Base-by-base conservation (phyloP, 2,797 vertebrate genomes). In the Catostomus latipinnis region DNA sequence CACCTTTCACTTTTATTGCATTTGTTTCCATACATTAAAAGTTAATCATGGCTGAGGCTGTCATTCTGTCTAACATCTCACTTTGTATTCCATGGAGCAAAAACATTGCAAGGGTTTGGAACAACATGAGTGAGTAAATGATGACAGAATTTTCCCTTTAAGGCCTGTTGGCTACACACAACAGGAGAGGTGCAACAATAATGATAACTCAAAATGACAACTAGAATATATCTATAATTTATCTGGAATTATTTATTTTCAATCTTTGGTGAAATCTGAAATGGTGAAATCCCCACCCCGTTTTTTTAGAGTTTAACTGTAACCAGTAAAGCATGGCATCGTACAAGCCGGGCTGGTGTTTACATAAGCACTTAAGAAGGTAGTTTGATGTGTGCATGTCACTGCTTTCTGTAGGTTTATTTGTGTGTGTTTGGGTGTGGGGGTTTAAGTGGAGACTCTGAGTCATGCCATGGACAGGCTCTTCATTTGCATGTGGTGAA, bases 401-500 rank as follows among this genome's bases (percentile, higher is more conserved):
- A 76, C 68, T 71, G 34, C 56, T 73, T 80, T 73, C 49, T 16
- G 74, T 65, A 46, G 72, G 73, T 76, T 58, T 79, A 75, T 73
- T 52, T 83, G 71, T 75, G 58, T 69, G n/a, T 69, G 34, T 72
- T 52, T 71, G 77, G 81, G 85, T 78, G 85, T 86, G 74, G 82
- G 80, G 48, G 74, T 73, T 78, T 57, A 54, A 82, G 71, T 74
- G 82, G 82, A 86, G 86, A 74, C 43, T 86, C 84, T 86, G 84
- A 86, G 83, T 88, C 85, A 86, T 65, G 53, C 72, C 72, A 43
- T 74, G 52, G 80, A 75, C 71, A 57, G 3, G 69, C 60, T 18
- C 61, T 76, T 61, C 48, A 86, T 88, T 88, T 88, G 85, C 87
- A 86, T 88, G 48, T 73, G 86, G 87, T 86, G 82, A 85, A 88